Conservation (phyloP, 2,113 vertebrate genomes). For the Gopherus evgoodei region DNA sequence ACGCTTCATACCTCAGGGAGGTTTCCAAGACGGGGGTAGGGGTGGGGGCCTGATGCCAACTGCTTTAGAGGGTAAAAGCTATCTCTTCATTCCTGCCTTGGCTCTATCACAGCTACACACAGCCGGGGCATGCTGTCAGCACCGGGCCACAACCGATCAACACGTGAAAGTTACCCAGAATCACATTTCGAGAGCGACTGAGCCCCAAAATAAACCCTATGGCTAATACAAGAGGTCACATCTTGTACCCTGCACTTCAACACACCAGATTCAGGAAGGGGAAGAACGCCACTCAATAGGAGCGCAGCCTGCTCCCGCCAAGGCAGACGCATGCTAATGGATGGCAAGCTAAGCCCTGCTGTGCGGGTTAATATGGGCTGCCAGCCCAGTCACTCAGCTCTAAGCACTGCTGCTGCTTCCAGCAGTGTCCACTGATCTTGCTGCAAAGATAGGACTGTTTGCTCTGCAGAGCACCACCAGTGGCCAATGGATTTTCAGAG, state of each 20-base stretch:
- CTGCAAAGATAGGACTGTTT: not conserved
- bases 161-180: fast-evolving
- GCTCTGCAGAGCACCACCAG: not conserved
- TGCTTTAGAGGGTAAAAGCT: not conserved
- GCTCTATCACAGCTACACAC: not conserved
- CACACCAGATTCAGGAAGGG: not conserved
- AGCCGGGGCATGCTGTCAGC: not conserved
- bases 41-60: not conserved
- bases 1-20: conserved; percentile 51
- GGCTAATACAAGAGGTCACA: too few species aligned
- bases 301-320: conserved; percentile 23
- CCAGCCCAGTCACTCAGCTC: not conserved
- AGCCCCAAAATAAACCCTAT: not conserved
- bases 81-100: conserved; percentile 27
- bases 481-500: not conserved
- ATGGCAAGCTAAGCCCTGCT: not conserved
- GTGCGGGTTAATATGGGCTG: not conserved
- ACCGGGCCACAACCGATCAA: fast-evolving
- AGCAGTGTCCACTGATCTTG: not conserved
- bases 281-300: fast-evolving
- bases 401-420: not conserved
- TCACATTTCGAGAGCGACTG: not conserved
- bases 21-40: conserved; percentile 32
- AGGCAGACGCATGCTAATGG: conserved; percentile 4
- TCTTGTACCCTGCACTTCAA: not conserved